These are phyloP conservation scores for Myxocyprinus asiaticus DNA, from an alignment of 2,113 vertebrate species.

Conservation along the genomic window DNA sequence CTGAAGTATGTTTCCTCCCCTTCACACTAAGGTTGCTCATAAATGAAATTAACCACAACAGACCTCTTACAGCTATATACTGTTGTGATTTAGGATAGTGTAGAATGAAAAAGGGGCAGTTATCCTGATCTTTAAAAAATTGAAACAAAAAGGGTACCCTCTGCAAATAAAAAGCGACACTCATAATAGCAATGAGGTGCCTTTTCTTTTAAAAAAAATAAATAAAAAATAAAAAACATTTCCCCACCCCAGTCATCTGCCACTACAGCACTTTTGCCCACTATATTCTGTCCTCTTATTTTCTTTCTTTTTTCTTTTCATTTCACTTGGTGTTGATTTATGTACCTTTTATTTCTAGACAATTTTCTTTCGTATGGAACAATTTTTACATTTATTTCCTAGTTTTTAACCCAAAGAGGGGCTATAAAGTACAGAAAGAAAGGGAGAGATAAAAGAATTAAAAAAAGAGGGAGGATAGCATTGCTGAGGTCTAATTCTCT, in stretches of 20 bases:
- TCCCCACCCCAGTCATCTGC: background rate
- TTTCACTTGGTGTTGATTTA: slow-evolving; percentile 38
- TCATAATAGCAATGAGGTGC: too few species aligned
- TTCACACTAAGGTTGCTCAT: background rate
- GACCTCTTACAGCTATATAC: slow-evolving; percentile 13
- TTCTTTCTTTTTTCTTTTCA: background rate
- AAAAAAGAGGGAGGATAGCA: slow-evolving; percentile 58
- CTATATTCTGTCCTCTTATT: slow-evolving; percentile 3
- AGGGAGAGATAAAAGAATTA: slow-evolving; percentile 50
- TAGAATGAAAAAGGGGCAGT: background rate
- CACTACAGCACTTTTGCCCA: background rate
- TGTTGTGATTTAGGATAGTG: slow-evolving; percentile 10
- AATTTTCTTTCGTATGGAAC: slow-evolving; percentile 47
- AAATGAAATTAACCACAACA: slow-evolving; percentile 14
- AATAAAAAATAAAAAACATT: slow-evolving; percentile 30
- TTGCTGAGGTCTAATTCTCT: slow-evolving; percentile 68
- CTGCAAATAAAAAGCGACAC: too few species aligned
- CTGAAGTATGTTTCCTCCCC: background rate
- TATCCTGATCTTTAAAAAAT: background rate
- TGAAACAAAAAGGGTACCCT: background rate
- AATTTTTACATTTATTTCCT: slow-evolving; percentile 46
- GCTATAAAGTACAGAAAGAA: slow-evolving; percentile 48
- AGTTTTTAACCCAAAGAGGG: slow-evolving; percentile 55
- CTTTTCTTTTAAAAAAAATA: slow-evolving; percentile 9
- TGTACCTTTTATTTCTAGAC: slow-evolving; percentile 51